A percentile compares a stretch with the other conserved stretches of the same genome.
These are phyloP conservation scores for Eudasyphora cyanicolor DNA, from an alignment of 2,888 invertebrate species.

Conservation along the genomic window DNA sequence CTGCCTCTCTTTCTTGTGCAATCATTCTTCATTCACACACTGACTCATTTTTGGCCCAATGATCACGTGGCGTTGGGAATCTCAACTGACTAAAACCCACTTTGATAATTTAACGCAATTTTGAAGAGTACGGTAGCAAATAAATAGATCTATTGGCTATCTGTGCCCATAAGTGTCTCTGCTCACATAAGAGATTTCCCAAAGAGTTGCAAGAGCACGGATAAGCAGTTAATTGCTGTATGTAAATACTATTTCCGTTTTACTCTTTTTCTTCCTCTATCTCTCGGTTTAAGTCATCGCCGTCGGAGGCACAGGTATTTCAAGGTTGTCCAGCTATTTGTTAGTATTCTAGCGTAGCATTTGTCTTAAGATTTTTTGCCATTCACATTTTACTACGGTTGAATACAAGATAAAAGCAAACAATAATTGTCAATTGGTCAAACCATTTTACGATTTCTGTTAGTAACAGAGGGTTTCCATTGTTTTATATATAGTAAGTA, in stretches of 20 bases:
- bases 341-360: neutral
- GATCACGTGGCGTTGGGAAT: constrained; percentile 1
- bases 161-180: neutral
- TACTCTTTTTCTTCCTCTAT: neutral
- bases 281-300: neutral
- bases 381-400: neutral
- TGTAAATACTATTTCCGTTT: neutral
- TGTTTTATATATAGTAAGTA: no score
- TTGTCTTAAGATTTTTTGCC: neutral
- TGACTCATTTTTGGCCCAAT: no score
- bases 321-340: neutral
- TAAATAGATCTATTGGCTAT: neutral
- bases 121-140: neutral
- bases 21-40: neutral
- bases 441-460: no score
- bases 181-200: neutral
- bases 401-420: neutral
- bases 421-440: no score
- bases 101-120: neutral
- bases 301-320: neutral
- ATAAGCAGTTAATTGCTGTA: neutral
- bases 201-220: neutral
- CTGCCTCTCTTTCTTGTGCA: neutral
- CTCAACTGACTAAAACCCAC: neutral
- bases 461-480: no score